Conservation (phyloP, 37 sponge, comb jelly and placozoan species). For the Eunapius fragilis region DNA sequence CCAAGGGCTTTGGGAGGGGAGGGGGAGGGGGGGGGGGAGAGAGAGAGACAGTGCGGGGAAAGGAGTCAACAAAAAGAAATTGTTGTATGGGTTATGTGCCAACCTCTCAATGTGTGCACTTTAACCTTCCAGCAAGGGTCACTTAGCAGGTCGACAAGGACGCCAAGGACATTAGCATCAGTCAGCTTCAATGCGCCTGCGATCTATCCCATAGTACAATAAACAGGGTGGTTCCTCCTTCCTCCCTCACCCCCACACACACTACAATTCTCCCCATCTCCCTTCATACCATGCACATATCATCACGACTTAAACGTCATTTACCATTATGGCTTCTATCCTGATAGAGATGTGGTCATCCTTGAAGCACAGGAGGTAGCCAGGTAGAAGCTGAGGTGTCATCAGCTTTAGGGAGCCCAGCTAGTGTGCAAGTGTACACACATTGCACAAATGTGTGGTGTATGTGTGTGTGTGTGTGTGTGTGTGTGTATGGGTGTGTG, state of each 20-base stretch:
- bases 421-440: neutral
- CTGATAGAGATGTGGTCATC: constrained; percentile 82
- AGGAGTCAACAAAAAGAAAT: neutral
- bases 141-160: constrained; percentile 49
- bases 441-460: too few relatives aligned
- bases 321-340: constrained; percentile 74
- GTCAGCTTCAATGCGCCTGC: constrained; percentile 55
- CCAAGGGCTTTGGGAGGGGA: constrained; percentile 59
- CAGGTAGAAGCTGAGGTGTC: constrained; percentile 81
- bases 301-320: too few relatives aligned
- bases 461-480: neutral
- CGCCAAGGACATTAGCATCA: constrained; percentile 27
- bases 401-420: constrained; percentile 75
- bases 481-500: neutral
- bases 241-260: neutral
- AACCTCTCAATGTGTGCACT: constrained; percentile 73
- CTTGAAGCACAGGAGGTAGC: constrained; percentile 80
- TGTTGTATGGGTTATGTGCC: neutral
- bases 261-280: neutral
- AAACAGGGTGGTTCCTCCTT: too few relatives aligned
- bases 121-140: constrained; percentile 73
- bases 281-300: neutral
- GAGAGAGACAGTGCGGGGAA: too few relatives aligned
- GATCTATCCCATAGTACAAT: constrained; percentile 12
- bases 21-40: neutral